Conservation (phyloP, 2,797 vertebrate species). For the Scleropages formosus region DNA sequence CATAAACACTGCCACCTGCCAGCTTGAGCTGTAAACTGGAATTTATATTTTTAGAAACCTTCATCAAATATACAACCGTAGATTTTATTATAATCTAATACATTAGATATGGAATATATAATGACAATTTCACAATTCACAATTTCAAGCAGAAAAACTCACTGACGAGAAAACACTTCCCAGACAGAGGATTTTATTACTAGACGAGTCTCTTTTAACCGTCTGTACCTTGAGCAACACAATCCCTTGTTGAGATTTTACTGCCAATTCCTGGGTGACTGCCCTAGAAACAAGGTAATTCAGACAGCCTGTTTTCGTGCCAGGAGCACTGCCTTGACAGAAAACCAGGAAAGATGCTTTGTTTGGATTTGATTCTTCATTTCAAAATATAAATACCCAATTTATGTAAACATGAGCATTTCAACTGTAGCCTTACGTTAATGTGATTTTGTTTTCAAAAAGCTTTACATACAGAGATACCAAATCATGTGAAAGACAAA, state of each 20-base stretch:
- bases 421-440: no score
- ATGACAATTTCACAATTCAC: background rate
- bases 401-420: background rate
- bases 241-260: conserved; percentile 31
- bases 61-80: no score
- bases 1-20: background rate
- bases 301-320: conserved; percentile 16
- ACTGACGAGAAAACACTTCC: background rate
- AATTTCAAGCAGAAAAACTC: background rate
- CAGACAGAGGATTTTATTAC: background rate
- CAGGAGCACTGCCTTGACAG: background rate
- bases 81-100: no score
- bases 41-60: no score
- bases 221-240: conserved; percentile 3
- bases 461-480: background rate
- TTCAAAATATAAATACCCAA: background rate
- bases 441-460: no score
- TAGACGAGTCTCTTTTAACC: background rate
- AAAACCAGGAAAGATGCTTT: background rate
- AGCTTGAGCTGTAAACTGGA: no score
- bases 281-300: conserved; percentile 30
- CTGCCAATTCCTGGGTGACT: conserved; percentile 24
- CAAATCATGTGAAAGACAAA: background rate
- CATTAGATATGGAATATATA: no score
- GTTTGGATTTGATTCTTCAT: background rate